Evolutionary conservation across 2,888 invertebrate species (phyloP).

Genomic region (Tortrix viridana): DNA sequence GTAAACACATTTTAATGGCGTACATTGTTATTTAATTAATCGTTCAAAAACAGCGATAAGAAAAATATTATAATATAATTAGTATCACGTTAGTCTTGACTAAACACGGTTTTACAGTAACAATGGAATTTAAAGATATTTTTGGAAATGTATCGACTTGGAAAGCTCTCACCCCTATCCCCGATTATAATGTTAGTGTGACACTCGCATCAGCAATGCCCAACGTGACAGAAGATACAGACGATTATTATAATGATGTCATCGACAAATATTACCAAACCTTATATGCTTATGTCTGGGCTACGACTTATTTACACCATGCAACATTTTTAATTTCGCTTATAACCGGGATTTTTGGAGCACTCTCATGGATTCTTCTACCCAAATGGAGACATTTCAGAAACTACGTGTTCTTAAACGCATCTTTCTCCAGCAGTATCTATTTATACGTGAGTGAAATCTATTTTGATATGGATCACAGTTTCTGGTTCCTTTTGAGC

Average conservation of each 20-base stretch:
- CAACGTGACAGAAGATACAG: neutral
- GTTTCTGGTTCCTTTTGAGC: neutral
- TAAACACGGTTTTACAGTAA: neutral
- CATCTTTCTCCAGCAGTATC: neutral
- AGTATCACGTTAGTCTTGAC: neutral
- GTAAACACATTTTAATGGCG: neutral
- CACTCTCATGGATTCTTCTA: slow-evolving; percentile 11
- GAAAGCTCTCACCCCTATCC: neutral
- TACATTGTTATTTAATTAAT: neutral
- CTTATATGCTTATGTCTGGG: neutral
- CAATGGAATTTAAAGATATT: neutral
- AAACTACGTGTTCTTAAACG: slow-evolving; percentile 15
- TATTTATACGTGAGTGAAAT: neutral
- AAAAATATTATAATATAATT: neutral
- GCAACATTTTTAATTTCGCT: neutral
- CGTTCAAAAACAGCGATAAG: neutral
- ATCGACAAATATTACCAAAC: too few relatives aligned
- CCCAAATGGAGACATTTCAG: slow-evolving; percentile 24
- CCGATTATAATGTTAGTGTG: too few relatives aligned
- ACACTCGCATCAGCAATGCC: too few relatives aligned
- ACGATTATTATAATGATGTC: neutral
- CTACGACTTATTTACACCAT: neutral
- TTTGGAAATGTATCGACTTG: neutral
- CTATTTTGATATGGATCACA: neutral
- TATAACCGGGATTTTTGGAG: slow-evolving; percentile 1